Percentiles rank a stretch among this genome's conserved stretches.
Conservation (phyloP, 53 echinoderm and acorn worm species). For the Paelopatides confundens region DNA sequence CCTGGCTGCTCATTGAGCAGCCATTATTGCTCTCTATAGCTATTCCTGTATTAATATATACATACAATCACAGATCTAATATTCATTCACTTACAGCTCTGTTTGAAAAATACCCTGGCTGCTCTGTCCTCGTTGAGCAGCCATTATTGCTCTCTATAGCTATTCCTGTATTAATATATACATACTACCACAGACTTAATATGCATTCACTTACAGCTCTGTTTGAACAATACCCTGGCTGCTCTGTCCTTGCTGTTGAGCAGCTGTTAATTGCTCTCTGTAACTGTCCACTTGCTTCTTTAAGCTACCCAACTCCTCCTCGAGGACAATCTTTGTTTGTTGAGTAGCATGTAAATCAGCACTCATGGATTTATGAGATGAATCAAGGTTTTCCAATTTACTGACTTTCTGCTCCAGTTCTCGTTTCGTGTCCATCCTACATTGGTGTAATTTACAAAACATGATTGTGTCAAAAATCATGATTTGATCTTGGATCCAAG, state of each 20-base stretch:
- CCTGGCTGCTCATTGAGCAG: constrained; percentile 70
- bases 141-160: constrained; percentile 71
- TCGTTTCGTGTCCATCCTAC: constrained; percentile 26
- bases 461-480: not conserved
- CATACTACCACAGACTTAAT: constrained; percentile 43
- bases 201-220: constrained; percentile 70
- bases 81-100: constrained; percentile 70
- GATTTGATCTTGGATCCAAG: not conserved
- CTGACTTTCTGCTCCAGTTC: constrained; percentile 44
- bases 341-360: constrained; percentile 41
- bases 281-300: constrained; percentile 86
- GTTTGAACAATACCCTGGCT: constrained; percentile 78
- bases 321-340: constrained; percentile 46
- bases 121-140: constrained; percentile 74
- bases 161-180: constrained; percentile 75
- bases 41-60: constrained; percentile 79
- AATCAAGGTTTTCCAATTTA: constrained; percentile 34
- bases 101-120: constrained; percentile 77
- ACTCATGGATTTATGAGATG: constrained; percentile 25
- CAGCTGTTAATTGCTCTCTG: constrained; percentile 70
- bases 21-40: constrained; percentile 65
- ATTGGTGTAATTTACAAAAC: not conserved
- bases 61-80: constrained; percentile 39
- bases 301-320: constrained; percentile 51
- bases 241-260: constrained; percentile 77